phyloP scores from a whole-genome alignment of 2,888 invertebrate genomes.

The Nemurella pictetii region DNA sequence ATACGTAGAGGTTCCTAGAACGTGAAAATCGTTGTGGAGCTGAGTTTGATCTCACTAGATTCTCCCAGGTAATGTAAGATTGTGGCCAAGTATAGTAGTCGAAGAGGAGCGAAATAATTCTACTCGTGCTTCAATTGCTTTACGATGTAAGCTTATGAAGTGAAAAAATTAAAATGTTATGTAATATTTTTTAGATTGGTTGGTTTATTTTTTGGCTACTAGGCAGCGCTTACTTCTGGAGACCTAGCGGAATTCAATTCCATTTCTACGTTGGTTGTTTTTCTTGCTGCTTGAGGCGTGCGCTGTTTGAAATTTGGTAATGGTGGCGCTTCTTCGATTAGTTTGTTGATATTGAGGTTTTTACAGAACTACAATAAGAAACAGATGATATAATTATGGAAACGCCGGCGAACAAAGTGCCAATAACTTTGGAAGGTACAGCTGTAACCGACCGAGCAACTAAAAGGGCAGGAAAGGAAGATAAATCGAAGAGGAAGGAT shows the following conservation, averaged over 20 bases:
- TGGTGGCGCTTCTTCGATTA: constrained; percentile 37
- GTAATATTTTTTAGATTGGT: neutral
- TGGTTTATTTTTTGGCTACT: neutral
- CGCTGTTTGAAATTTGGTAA: neutral
- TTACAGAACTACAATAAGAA: constrained; percentile 17
- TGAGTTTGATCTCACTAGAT: neutral
- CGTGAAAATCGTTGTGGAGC: neutral
- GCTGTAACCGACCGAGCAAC: constrained; percentile 36
- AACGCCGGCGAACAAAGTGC: constrained; percentile 44
- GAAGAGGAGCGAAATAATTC: no score
- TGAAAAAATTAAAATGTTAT: neutral
- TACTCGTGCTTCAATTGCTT: no score
- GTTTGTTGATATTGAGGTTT: constrained; percentile 22
- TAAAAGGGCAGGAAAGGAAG: constrained; percentile 47
- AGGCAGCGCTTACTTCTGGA: neutral
- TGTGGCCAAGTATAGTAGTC: no score
- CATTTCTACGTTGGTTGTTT: neutral
- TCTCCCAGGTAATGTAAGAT: neutral
- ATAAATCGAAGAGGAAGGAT: constrained; percentile 57
- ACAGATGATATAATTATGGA: constrained; percentile 42
- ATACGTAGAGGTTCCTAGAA: neutral
- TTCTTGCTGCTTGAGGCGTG: neutral
- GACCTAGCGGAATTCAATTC: no score
- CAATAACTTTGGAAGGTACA: constrained; percentile 37
- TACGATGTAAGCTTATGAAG: neutral